Evolutionary conservation across 1,140 invertebrate genomes (phyloP), one percentile per base, ranked within the genome.

Genomic region (Manduca sexta): DNA sequence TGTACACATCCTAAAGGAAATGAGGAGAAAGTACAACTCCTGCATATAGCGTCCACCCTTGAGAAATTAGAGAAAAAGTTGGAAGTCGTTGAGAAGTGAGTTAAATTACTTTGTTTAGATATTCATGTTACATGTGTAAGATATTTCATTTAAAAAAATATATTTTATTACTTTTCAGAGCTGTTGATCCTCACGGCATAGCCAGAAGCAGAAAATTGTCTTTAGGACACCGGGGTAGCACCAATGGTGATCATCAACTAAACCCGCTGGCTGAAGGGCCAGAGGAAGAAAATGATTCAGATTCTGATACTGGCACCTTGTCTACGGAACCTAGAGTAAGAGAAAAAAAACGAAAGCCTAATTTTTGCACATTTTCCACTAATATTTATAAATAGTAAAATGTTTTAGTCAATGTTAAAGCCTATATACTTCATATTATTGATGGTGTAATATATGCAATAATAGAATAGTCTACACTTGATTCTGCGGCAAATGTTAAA

Each of bases 1-100:
- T 97, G 95, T 62, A 96, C 95, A 0, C 93, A 97, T 67, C 93
- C 93, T 1, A 95, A 95, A 77, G 90, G 93, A 3, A 92, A 92
- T 0, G 93, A 96, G 64, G 94, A 97, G 67, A 92, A 95, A 68
- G 91, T 94, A 30, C 95, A 97, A 68, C 86, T 97, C 1, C 87
- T 95, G 7, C 90, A 93, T 30, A 96, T 98, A 57, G 93, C 94
- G 0, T 93, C 96, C 38, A 93, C 94, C 0, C 82, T 98, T 48
- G 93, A 96, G 42, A 90, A 90, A 17, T 88, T 98, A 7, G 91
- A 91, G 45, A 94, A 93, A 60, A 88, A 94, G 57, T 77, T 97
- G 42, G 94, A 97, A 57, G 87, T 83, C n/a, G 92, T 97, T 43
- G 95, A 97, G 88, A 94, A 90, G 86, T 83, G 44, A 34, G 33